phyloP scores from a whole-genome alignment of 2,888 invertebrate species.

The Endomychus coccineus region DNA sequence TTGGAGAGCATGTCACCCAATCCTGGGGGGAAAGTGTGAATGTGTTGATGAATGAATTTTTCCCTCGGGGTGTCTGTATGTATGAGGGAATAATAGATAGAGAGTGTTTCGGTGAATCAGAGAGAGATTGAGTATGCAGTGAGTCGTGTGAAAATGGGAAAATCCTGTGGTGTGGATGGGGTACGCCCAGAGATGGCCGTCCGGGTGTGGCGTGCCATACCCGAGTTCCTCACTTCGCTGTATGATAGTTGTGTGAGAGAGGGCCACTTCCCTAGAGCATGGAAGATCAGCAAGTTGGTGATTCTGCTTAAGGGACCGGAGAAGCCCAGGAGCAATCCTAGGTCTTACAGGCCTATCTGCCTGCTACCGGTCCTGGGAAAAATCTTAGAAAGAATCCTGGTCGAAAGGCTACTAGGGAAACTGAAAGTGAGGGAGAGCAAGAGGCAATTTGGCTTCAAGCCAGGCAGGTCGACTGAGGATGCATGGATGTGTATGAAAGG shows the following conservation, averaged over 20 bases:
- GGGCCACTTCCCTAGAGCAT: conserved; percentile 1
- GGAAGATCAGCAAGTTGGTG: conserved; percentile 7
- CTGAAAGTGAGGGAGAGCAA: background rate
- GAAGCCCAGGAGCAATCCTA: background rate
- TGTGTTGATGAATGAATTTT: conserved; percentile 8
- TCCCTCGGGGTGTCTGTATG: no score
- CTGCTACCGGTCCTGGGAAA: conserved; percentile 11
- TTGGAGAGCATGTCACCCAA: conserved; percentile 1
- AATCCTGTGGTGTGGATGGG: conserved; percentile 16
- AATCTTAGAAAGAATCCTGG: conserved; percentile 14
- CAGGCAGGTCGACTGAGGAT: conserved; percentile 13
- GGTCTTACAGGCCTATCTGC: conserved; percentile 11
- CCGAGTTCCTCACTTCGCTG: conserved; percentile 5
- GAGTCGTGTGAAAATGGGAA: no score
- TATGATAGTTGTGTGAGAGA: conserved; percentile 5
- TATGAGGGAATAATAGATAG: no score
- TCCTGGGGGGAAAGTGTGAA: conserved; percentile 9
- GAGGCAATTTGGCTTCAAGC: conserved; percentile 15
- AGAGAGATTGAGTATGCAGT: no score
- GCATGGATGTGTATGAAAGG: conserved; percentile 4
- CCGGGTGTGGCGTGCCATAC: background rate
- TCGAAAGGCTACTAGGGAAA: background rate
- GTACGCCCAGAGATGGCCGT: conserved; percentile 5
- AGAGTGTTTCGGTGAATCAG: no score
- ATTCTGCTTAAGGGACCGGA: conserved; percentile 4